Conservation (phyloP, 1,140 invertebrate species). For the Lamellibrachia luymesi region DNA sequence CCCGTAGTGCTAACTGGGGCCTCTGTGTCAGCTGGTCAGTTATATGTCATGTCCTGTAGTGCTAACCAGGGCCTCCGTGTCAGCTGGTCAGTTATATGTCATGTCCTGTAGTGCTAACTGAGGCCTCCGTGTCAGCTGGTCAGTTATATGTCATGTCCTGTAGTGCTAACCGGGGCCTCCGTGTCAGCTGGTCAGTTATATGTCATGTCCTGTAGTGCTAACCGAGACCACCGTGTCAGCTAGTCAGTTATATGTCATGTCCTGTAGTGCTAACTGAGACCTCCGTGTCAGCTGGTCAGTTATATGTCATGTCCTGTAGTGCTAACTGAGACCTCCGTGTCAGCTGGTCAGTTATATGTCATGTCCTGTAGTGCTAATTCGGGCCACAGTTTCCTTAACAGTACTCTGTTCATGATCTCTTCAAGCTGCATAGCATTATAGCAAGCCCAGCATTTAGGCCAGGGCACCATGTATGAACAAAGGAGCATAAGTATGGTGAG, state of each 20-base stretch:
- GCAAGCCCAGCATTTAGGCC: too few relatives aligned
- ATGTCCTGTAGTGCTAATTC: not conserved
- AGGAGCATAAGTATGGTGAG: too few relatives aligned
- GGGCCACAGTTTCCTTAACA: too few relatives aligned
- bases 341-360: not conserved
- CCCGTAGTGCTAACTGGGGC: not conserved
- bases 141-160: not conserved
- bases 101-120: too few relatives aligned
- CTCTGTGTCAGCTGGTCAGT: not conserved
- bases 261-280: not conserved
- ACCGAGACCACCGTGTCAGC: not conserved
- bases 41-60: not conserved
- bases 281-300: not conserved
- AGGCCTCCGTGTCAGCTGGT: too few relatives aligned
- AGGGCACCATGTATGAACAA: too few relatives aligned
- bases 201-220: not conserved
- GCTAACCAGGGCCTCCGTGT: too few relatives aligned
- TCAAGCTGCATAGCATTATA: too few relatives aligned
- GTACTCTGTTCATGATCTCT: too few relatives aligned
- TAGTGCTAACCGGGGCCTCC: not conserved
- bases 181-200: not conserved
- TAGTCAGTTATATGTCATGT: not conserved
- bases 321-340: not conserved
- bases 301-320: not conserved
- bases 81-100: too few relatives aligned